Percentiles rank a stretch among this genome's conserved stretches.
Evolutionary conservation across 2,797 vertebrate species (phyloP).

Genomic region (Leptatherina wallacei): DNA sequence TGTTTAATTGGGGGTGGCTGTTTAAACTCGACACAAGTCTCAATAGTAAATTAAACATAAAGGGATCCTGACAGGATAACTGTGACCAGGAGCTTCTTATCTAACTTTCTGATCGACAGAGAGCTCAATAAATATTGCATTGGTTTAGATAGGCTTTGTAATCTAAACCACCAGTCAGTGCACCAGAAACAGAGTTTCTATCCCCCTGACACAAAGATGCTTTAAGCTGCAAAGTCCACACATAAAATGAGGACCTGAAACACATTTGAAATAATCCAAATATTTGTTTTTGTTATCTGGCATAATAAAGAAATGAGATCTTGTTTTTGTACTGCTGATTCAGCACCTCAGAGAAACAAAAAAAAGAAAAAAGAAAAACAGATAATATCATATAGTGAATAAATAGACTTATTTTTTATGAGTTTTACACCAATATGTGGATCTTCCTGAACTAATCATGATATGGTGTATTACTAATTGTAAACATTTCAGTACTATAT

Average conservation of each 20-base stretch:
- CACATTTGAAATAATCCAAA: slow-evolving; percentile 14
- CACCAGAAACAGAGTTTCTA: slow-evolving; percentile 7
- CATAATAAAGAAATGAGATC: slow-evolving; percentile 26
- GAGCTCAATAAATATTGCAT: slow-evolving; percentile 73
- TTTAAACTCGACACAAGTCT: slow-evolving; percentile 59
- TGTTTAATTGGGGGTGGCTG: slow-evolving; percentile 28
- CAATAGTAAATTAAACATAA: slow-evolving; percentile 73
- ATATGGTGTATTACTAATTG: background rate
- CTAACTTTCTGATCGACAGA: slow-evolving; percentile 58
- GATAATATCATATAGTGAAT: background rate
- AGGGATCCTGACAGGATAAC: slow-evolving; percentile 49
- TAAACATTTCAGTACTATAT: too few relatives aligned
- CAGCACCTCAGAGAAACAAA: background rate
- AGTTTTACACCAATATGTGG: background rate
- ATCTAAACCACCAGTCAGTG: slow-evolving; percentile 32
- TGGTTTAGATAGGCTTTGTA: slow-evolving; percentile 39
- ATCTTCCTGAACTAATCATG: background rate
- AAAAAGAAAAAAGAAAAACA: background rate
- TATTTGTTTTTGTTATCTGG: slow-evolving; percentile 36
- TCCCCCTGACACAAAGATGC: background rate
- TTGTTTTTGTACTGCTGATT: background rate
- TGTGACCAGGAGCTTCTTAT: slow-evolving; percentile 62
- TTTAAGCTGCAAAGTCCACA: background rate
- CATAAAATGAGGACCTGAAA: slow-evolving; percentile 2
- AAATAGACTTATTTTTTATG: background rate